These are phyloP conservation scores for Oryzias woworae DNA, from an alignment of 2,113 vertebrate genomes.

Conservation along the genomic window DNA sequence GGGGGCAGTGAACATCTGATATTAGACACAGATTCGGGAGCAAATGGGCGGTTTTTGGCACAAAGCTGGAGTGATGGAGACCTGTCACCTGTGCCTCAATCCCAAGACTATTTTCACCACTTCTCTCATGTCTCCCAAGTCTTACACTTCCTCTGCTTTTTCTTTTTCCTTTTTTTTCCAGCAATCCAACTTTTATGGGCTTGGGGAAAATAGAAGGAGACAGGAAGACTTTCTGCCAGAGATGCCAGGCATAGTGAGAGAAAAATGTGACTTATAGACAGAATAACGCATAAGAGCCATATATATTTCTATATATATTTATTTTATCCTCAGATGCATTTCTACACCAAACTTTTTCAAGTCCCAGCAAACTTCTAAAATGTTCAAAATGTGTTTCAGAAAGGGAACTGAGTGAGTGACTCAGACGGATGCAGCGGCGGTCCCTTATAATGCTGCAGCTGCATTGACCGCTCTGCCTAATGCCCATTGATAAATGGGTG, in stretches of 20 bases:
- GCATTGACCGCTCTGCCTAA: slow-evolving; percentile 57
- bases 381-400: slow-evolving; percentile 34
- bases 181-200: slow-evolving; percentile 58
- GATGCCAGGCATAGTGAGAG: slow-evolving; percentile 5
- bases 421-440: slow-evolving; percentile 41
- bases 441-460: slow-evolving; percentile 43
- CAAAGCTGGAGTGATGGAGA: slow-evolving; percentile 36
- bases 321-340: slow-evolving; percentile 29
- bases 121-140: slow-evolving; percentile 57
- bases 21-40: slow-evolving; percentile 22
- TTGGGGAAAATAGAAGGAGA: slow-evolving; percentile 20
- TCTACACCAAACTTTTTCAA: slow-evolving; percentile 10
- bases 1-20: slow-evolving; percentile 12
- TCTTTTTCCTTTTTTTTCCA: slow-evolving; percentile 62
- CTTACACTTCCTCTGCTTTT: slow-evolving; percentile 39
- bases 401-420: slow-evolving; percentile 16
- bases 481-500: slow-evolving; percentile 59
- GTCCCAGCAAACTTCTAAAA: slow-evolving; percentile 22
- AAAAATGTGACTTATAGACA: slow-evolving; percentile 45
- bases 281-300: slow-evolving; percentile 45
- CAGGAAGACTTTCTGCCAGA: slow-evolving; percentile 3
- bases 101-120: slow-evolving; percentile 59
- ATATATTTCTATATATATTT: slow-evolving; percentile 33
- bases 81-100: slow-evolving; percentile 59
- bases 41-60: slow-evolving; percentile 11